Evolutionary conservation across 2,888 invertebrate genomes (phyloP), one percentile per base, ranked within the genome.

Genomic region (Fragum whitleyi): DNA sequence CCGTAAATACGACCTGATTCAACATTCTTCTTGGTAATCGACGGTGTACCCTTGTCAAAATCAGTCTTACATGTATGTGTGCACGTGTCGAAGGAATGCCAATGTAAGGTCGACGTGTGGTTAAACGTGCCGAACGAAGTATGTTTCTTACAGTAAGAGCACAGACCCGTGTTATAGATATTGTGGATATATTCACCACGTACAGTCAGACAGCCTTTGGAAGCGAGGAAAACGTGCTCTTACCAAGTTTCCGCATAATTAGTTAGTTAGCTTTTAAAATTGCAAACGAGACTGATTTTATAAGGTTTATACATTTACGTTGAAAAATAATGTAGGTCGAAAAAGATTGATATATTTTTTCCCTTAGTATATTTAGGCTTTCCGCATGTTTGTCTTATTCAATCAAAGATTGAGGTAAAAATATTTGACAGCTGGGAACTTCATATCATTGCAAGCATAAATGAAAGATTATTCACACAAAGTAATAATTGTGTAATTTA

Each of bases 1-100:
- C 74, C 16, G 68, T 26, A n/a, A 68, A 78, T 6, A 79, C 29
- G 5, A 70, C 55, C 23, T 62, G 28, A 36, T 77, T 72, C 57
- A 65, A 77, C 29, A 6, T 29, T 55, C 32, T 26, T 19, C 69
- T 36, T 39, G 59, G 19, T n/a, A n/a, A n/a, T n/a, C n/a, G n/a
- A n/a, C n/a, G n/a, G n/a, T n/a, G n/a, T n/a, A n/a, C 53, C 57
- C 57, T 32, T 42, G 75, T 47, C 69, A 57, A 75, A 42, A 42
- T 57, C 23, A 59, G n/a, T 11, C 62, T 51, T 47, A 29, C 61
- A 11, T 14, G 26, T 14, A 59, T 55, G 32, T 72, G 72, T n/a
- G 23, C 26, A 26, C 23, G 14, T 23, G 55, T 71, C 59, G 59
- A 26, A 21, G 32, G 59, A 57, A 71, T 14, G 11, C 57, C 71